Evolutionary conservation across 2,113 vertebrate species (phyloP), one percentile per base, ranked within the genome.

Genomic region (Bos indicus): DNA sequence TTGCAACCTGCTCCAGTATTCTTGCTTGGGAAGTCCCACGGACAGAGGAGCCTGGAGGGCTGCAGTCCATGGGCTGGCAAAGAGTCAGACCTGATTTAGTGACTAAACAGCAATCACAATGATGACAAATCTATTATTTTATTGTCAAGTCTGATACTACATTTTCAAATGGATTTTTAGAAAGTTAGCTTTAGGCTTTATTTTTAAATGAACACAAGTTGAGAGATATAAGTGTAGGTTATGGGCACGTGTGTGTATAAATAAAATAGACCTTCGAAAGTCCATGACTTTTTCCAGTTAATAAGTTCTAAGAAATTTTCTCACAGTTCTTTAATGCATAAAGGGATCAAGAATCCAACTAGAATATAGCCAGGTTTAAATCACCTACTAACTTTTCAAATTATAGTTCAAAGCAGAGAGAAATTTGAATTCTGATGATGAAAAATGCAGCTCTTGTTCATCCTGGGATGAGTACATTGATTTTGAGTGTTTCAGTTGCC

Each of bases 371-470:
- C 51, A 26, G 92, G 46, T 94, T 97, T 46, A 97, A 86, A 64
- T 98, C 52, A 97, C 89, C 36, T 94, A 97, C 88, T 48, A 85
- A 6, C 51, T 98, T 98, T 90, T 97, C 62, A 98, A 97, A 96
- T 97, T 98, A 90, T 11, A 93, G 74, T 97, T 95, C 23, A 94
- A 98, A 98, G n/a, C n/a, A 62, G 43, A 33, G 43, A 96, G 21
- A 28, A 97, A 98, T 98, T 91, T 97, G 40, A 98, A 97, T 98
- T 98, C 88, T 97, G 48, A 92, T 97, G 57, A 90, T 82, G 83
- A 97, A 98, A 98, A 98, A 74, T 90, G 13, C 33, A 95, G 3
- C 16, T 97, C 60, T 97, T 82, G 59, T 96, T 96, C 96, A 91
- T 36, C 7, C 1, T 28, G 59, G 85, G 59, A 25, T 95, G 86